Evolutionary conservation across 2,797 vertebrate genomes (phyloP).

Genomic region (Cichlasoma orientale): DNA sequence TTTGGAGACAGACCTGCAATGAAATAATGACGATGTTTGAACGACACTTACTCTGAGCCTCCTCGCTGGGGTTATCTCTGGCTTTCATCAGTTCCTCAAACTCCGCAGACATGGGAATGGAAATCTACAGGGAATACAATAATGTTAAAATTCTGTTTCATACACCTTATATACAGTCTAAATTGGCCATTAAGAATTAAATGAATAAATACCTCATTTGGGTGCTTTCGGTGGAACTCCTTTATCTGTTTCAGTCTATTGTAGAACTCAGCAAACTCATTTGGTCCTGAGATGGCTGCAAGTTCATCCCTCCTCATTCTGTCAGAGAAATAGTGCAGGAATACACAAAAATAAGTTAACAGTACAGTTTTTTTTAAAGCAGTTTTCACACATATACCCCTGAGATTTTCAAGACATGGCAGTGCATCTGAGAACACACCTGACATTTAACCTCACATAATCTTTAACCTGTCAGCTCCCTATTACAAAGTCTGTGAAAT

Average conservation of each 20-base stretch:
- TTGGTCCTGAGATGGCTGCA: conserved; percentile 95
- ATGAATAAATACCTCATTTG: conserved; percentile 89
- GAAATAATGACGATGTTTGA: not conserved
- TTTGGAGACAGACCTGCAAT: too few relatives aligned
- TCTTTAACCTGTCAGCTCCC: not conserved
- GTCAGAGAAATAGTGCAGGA: not conserved
- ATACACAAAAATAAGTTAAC: not conserved
- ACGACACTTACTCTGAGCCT: conserved; percentile 90
- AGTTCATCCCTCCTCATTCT: conserved; percentile 96
- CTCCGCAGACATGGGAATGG: conserved; percentile 97
- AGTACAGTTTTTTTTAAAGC: not conserved
- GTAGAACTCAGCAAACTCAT: conserved; percentile 98
- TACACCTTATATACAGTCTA: not conserved
- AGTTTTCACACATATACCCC: not conserved
- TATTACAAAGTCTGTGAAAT: not conserved
- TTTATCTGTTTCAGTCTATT: conserved; percentile 97
- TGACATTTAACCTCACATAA: too few relatives aligned
- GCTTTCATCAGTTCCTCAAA: conserved; percentile 97
- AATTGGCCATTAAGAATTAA: accelerated
- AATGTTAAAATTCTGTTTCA: accelerated
- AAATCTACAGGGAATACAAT: conserved; percentile 82
- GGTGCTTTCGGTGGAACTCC: conserved; percentile 97
- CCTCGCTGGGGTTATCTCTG: conserved; percentile 94
- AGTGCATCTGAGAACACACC: accelerated
- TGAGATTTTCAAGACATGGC: not conserved